Evolutionary conservation across 2,888 invertebrate genomes (phyloP), one percentile per base, ranked within the genome.

Genomic region (Thecocarcelia acutangulata): DNA sequence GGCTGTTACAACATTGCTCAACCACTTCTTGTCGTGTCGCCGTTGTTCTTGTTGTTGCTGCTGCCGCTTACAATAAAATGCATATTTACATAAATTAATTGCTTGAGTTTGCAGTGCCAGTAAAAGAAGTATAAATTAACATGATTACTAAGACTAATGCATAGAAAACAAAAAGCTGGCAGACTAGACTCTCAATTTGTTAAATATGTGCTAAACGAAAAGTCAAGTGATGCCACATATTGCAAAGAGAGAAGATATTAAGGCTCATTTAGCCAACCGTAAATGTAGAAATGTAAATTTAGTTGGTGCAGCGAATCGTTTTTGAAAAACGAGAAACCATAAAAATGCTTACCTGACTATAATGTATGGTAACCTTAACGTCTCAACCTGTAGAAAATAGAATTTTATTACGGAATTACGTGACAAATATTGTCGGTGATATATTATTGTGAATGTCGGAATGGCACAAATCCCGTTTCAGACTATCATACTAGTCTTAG

Each of bases 41-140:
- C 8, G 1, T 33, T 33, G 9, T 33, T 56, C 33, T 37, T 44
- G 37, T 69, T 69, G 52, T 15, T 19, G 54, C 5, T 33, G 52
- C 21, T 15, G 12, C 59, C n/a, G 12, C 21, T 15, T 46, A 48
- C 68, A 73, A 69, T 81, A 74, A 77, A 81, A 81, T 78, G 78
- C 78, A 70, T 82, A 82, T 78, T 82, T 78, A 82, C 82, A 82
- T 82, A 74, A 82, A 82, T 82, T 82, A 82, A 82, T 82, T 82
- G 78, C 78, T 78, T 74, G 69, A 46, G 74, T 74, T 82, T 70
- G 63, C 69, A 58, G 56, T 64, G 82, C 73, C 74, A 78, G 74
- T 64, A 69, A 82, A 69, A 78, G 78, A 64, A 52, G 61, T 66
- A 82, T 82, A 82, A 82, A 74, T 82, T 82, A 82, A 78, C 69